Percentiles rank a stretch among this genome's conserved stretches.
phyloP scores from a whole-genome alignment of 1,140 invertebrate genomes.

The Drosophila lacteicornis region DNA sequence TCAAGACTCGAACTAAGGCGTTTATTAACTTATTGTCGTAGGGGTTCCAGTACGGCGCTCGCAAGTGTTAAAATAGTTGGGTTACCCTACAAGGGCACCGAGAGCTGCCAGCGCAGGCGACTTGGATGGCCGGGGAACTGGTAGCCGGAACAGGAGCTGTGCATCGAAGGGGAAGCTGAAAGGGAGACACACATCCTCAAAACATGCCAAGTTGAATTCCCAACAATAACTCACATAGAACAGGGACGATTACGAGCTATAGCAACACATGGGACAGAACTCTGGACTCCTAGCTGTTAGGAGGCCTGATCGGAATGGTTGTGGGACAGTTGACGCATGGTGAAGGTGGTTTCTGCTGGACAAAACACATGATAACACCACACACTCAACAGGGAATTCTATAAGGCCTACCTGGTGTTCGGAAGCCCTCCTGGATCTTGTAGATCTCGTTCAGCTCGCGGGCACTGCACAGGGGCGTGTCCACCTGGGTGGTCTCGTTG shows the following conservation, averaged over 20 bases:
- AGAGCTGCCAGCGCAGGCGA: constrained; percentile 60
- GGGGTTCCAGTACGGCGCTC: constrained; percentile 29
- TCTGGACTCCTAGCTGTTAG: constrained; percentile 34
- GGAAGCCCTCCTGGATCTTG: constrained; percentile 88
- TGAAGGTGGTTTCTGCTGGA: constrained; percentile 79
- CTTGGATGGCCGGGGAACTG: constrained; percentile 32
- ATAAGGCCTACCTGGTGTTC: constrained; percentile 85
- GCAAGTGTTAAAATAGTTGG: constrained; percentile 41
- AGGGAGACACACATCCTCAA: background rate
- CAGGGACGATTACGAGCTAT: constrained; percentile 51
- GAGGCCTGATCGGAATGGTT: constrained; percentile 81
- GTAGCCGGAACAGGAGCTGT: constrained; percentile 51
- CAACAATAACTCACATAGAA: constrained; percentile 53
- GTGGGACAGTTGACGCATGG: constrained; percentile 79
- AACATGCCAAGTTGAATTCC: too few species aligned
- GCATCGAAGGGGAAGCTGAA: constrained; percentile 42
- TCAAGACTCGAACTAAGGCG: constrained; percentile 60
- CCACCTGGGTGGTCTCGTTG: constrained; percentile 95
- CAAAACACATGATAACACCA: constrained; percentile 14
- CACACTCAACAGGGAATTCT: constrained; percentile 23
- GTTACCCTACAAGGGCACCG: constrained; percentile 62
- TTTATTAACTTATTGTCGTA: constrained; percentile 79
- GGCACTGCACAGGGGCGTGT: constrained; percentile 96
- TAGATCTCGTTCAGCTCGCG: constrained; percentile 92
- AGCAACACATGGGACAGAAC: constrained; percentile 60